phyloP scores from a whole-genome alignment of 2,113 vertebrate genomes.

The Paradoxurus hermaphroditus region DNA sequence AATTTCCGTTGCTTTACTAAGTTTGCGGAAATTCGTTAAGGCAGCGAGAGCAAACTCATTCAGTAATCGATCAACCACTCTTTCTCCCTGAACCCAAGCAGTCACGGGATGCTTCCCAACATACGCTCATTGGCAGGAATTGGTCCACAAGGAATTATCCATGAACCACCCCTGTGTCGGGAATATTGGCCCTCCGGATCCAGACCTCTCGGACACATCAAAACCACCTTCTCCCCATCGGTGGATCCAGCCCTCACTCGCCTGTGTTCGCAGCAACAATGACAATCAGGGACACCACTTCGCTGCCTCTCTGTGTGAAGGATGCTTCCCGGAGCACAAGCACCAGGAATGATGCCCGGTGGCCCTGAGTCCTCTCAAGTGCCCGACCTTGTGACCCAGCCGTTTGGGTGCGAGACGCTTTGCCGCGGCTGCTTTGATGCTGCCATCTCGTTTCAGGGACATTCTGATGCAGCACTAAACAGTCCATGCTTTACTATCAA shows the following conservation, averaged over 20 bases:
- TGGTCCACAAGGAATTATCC: neutral
- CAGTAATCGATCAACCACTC: neutral
- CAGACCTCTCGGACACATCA: neutral
- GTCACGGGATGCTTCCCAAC: neutral
- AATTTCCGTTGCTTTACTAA: neutral
- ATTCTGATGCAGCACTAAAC: neutral
- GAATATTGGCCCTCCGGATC: neutral
- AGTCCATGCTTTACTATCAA: neutral
- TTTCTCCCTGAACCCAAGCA: neutral
- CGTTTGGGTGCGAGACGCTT: neutral
- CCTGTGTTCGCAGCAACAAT: neutral
- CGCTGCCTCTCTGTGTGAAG: neutral
- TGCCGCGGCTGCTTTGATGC: neutral
- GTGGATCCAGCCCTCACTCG: neutral
- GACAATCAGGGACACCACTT: neutral
- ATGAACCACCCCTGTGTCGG: too few relatives aligned
- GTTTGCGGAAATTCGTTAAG: neutral
- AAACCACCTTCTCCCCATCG: neutral
- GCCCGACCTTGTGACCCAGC: neutral
- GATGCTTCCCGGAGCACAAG: neutral
- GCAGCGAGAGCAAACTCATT: neutral
- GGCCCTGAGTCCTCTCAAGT: neutral
- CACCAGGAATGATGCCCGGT: neutral
- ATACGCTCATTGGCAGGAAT: neutral
- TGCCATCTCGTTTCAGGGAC: neutral